Percentiles rank a stretch among this genome's conserved stretches.
Evolutionary conservation across 2,888 invertebrate genomes (phyloP).

Genomic region (Altica lythri): DNA sequence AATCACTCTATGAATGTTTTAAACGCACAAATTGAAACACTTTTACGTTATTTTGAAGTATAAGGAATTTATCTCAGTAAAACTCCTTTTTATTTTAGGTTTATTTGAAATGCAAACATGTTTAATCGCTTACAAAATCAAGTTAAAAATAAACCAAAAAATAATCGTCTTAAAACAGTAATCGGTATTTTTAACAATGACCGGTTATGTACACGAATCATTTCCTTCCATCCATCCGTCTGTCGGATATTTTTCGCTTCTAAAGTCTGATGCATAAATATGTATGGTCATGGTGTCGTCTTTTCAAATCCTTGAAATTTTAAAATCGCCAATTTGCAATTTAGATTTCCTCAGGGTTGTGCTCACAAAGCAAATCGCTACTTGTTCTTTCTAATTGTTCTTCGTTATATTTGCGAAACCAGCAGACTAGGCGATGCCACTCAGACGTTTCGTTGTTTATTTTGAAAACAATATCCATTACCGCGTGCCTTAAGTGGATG

Average conservation of each 20-base stretch:
- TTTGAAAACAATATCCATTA: slow-evolving; percentile 27
- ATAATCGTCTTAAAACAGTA: background rate
- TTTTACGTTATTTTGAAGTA: no score
- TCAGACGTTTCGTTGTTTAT: slow-evolving; percentile 22
- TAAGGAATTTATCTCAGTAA: no score
- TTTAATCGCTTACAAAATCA: no score
- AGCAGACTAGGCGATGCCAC: slow-evolving; percentile 25
- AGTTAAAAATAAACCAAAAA: no score
- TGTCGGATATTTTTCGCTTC: background rate
- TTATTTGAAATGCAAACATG: no score
- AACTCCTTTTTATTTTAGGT: no score
- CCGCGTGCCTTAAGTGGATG: slow-evolving; percentile 11
- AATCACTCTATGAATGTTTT: no score
- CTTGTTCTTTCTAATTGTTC: slow-evolving; percentile 32
- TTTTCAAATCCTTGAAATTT: slow-evolving; percentile 52
- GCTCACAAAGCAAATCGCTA: slow-evolving; percentile 29
- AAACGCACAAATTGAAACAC: no score
- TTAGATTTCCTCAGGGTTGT: slow-evolving; percentile 40
- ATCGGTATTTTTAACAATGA: slow-evolving; percentile 4
- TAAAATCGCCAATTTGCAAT: slow-evolving; percentile 49
- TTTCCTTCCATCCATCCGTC: slow-evolving; percentile 5
- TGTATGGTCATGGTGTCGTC: slow-evolving; percentile 52
- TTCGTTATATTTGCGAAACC: slow-evolving; percentile 4
- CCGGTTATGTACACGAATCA: background rate
- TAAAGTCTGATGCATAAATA: slow-evolving; percentile 44